phyloP scores from a whole-genome alignment of 2,888 invertebrate genomes.

The Leucoptera coffeella region DNA sequence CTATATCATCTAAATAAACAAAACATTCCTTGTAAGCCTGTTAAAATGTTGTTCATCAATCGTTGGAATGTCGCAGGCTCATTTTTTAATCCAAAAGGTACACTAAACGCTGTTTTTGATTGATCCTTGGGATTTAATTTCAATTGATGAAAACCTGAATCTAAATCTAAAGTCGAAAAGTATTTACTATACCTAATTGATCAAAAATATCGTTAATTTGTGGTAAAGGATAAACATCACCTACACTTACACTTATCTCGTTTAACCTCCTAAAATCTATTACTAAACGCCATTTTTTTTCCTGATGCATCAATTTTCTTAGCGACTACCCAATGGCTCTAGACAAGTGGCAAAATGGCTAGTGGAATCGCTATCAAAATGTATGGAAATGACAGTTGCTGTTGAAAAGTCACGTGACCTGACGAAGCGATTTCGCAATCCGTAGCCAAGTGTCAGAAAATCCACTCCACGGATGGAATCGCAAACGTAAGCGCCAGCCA shows the following conservation, averaged over 20 bases:
- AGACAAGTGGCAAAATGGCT: no score
- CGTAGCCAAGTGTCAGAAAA: no score
- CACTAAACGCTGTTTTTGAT: conserved; percentile 10
- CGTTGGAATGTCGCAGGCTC: no score
- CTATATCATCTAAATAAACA: conserved; percentile 12
- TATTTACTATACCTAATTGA: conserved; percentile 7
- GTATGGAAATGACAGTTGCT: no score
- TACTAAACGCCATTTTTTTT: conserved; percentile 13
- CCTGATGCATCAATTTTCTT: conserved; percentile 15
- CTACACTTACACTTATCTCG: conserved; percentile 11
- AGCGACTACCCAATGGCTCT: no score
- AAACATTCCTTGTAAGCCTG: conserved; percentile 9
- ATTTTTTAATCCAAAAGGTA: no score
- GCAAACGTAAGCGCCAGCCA: no score
- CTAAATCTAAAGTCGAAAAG: conserved; percentile 9
- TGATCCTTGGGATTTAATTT: conserved; percentile 8
- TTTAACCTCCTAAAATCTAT: conserved; percentile 12
- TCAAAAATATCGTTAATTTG: conserved; percentile 9
- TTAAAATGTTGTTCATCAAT: conserved; percentile 12
- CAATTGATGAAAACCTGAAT: conserved; percentile 11
- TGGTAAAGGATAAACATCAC: conserved; percentile 12
- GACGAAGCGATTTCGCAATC: no score
- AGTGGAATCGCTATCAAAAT: no score
- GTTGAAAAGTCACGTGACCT: no score
- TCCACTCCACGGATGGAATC: no score